Conservation (phyloP, 2,888 invertebrate genomes). For the Glyphotaelius pellucidus region DNA sequence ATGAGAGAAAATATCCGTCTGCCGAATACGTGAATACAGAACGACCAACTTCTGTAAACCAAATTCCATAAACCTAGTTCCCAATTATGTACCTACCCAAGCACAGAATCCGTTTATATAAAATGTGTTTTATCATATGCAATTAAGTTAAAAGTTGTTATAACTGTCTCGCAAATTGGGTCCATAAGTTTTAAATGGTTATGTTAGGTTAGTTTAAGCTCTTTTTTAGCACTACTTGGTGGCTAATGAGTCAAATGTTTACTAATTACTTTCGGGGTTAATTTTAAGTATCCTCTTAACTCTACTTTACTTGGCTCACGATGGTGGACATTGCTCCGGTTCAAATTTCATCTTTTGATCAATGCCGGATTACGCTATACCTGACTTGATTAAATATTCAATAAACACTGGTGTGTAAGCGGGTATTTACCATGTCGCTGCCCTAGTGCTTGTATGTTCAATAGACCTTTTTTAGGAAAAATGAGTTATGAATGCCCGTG, state of each 20-base stretch:
- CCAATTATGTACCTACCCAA: neutral
- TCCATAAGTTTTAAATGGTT: too few relatives aligned
- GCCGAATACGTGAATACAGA: too few relatives aligned
- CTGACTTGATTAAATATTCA: neutral
- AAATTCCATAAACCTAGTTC: neutral
- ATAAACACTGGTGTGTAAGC: too few relatives aligned
- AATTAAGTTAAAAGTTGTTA: neutral
- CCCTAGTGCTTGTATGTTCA: too few relatives aligned
- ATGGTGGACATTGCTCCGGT: neutral
- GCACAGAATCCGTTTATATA: neutral
- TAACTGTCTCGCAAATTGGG: too few relatives aligned
- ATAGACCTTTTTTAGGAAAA: too few relatives aligned
- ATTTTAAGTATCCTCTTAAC: neutral
- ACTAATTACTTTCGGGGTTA: neutral
- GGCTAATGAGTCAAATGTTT: neutral
- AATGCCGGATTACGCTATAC: neutral
- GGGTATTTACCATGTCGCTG: too few relatives aligned
- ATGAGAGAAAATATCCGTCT: too few relatives aligned
- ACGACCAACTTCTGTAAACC: neutral
- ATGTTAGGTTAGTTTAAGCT: neutral
- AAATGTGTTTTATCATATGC: neutral
- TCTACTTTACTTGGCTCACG: neutral
- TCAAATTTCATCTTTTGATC: neutral
- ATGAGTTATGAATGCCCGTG: too few relatives aligned
- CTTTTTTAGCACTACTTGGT: neutral